These are phyloP conservation scores for Pangasius mekongensis DNA, from an alignment of 2,797 vertebrate genomes.

Conservation along the genomic window DNA sequence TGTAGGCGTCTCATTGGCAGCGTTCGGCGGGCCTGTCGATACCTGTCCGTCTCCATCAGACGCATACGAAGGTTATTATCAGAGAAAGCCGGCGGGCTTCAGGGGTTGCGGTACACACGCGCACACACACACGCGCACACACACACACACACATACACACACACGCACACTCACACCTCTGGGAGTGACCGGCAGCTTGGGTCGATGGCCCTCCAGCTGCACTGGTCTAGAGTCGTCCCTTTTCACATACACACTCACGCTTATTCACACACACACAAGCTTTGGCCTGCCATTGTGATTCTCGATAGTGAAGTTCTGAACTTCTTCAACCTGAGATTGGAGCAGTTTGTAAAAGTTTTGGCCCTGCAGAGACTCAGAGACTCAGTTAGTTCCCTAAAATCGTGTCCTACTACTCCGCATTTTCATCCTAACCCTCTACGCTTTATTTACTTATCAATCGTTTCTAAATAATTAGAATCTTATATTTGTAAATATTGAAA, in stretches of 20 bases:
- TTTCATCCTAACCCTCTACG: not conserved
- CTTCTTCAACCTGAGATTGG: not conserved
- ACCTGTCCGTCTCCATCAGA: constrained; percentile 70
- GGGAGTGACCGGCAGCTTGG: constrained; percentile 69
- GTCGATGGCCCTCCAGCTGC: constrained; percentile 60
- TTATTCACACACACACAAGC: constrained; percentile 10
- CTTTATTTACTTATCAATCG: not conserved
- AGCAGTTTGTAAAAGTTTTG: not conserved
- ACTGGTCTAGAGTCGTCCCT: constrained; percentile 28
- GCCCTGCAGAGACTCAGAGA: not conserved
- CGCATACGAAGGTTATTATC: constrained; percentile 76
- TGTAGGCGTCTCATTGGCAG: constrained; percentile 70
- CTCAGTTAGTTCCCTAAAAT: not conserved
- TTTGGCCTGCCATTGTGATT: constrained; percentile 33
- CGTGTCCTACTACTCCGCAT: not conserved
- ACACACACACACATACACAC: constrained; percentile 57
- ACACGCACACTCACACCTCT: constrained; percentile 65
- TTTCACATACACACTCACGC: not conserved
- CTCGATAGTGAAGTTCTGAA: constrained; percentile 26
- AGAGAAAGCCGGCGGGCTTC: constrained; percentile 55
- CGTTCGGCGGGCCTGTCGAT: constrained; percentile 70
- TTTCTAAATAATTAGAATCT: not conserved
- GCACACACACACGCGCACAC: not conserved
- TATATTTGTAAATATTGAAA: not conserved
- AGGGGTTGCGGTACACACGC: constrained; percentile 38